These are phyloP conservation scores for Clunio marinus DNA, from an alignment of 2,888 invertebrate species.

Conservation along the genomic window DNA sequence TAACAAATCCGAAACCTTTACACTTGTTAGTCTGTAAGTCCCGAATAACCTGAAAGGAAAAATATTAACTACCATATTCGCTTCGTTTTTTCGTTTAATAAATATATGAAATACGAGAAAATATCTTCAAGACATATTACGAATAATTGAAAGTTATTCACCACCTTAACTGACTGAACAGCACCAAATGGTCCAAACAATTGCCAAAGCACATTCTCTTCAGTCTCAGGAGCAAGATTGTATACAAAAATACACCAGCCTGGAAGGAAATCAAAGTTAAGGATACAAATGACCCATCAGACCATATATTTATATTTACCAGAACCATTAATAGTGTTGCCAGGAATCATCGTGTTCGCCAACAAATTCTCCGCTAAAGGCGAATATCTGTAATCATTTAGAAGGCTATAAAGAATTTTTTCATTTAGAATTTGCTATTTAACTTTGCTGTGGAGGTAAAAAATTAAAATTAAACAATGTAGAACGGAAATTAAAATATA, in stretches of 20 bases:
- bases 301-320: slow-evolving; percentile 1
- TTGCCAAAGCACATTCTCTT: slow-evolving; percentile 94
- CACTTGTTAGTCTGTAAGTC: slow-evolving; percentile 95
- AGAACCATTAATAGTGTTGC: slow-evolving; percentile 77
- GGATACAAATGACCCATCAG: background rate
- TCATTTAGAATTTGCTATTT: slow-evolving; percentile 26
- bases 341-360: slow-evolving; percentile 66
- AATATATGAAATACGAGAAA: background rate
- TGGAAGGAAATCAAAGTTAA: background rate
- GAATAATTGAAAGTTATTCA: slow-evolving; percentile 58
- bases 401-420: slow-evolving; percentile 28
- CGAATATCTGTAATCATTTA: slow-evolving; percentile 61
- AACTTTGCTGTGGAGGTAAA: slow-evolving; percentile 34
- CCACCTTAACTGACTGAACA: slow-evolving; percentile 95
- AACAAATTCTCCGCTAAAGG: slow-evolving; percentile 80
- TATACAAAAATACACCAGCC: slow-evolving; percentile 86
- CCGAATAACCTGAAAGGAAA: slow-evolving; percentile 63
- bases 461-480: background rate
- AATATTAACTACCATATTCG: slow-evolving; percentile 17
- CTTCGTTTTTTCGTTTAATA: background rate
- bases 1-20: slow-evolving; percentile 97
- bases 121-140: too few species aligned
- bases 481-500: background rate
- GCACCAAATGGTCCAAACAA: slow-evolving; percentile 97
- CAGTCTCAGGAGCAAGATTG: slow-evolving; percentile 92